Base-by-base conservation (phyloP, 2,797 vertebrate genomes). In the Pseudomugil gertrudae region DNA sequence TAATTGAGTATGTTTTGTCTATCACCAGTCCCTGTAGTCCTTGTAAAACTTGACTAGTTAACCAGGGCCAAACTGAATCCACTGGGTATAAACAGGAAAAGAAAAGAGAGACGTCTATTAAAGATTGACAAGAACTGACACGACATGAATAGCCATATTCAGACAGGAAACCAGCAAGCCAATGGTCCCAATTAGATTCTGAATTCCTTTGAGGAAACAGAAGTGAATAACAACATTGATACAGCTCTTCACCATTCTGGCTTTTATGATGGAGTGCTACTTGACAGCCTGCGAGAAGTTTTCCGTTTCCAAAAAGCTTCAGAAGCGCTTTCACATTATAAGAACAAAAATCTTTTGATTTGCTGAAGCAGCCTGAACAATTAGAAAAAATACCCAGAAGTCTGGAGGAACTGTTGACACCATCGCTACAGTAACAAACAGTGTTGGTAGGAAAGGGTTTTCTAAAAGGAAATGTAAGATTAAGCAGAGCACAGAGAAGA, bases 111-210 rank as follows among this genome's bases (percentile, higher is more conserved):
- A n/a, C n/a, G n/a, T 43, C 38, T 19, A 19, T 3, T 24, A 19
- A 62, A 26, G 19, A 53, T 8, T 30, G 35, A 52, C 3, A 1
- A 53, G 33, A 13, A 53, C 21, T 47, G 26, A 45, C 30, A 23
- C 23, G 19, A 52, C 38, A 11, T 19, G 26, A 55, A 47, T 38
- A 2, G 8, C 8, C 35, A 33, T 30, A n/a, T 27, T 64, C 63
- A 55, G 38, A 47, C 62, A 54, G 35, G 51, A 24, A 33, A 29
- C 36, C 38, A 55, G 19, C 29, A 65, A 43, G 9, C 13, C 36
- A 40, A 2, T 36, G 33, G 35, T 36, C 35, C 24, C 57, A 27
- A 43, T 29, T 40, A 58, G 17, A 19, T 26, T 23, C 13, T 6
- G 47, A 50, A 14, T 27, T 43, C 7, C 36, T 29, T 58, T 65